Evolutionary conservation across 2,888 invertebrate species (phyloP), one percentile per base, ranked within the genome.

Genomic region (Leptothorax acervorum): DNA sequence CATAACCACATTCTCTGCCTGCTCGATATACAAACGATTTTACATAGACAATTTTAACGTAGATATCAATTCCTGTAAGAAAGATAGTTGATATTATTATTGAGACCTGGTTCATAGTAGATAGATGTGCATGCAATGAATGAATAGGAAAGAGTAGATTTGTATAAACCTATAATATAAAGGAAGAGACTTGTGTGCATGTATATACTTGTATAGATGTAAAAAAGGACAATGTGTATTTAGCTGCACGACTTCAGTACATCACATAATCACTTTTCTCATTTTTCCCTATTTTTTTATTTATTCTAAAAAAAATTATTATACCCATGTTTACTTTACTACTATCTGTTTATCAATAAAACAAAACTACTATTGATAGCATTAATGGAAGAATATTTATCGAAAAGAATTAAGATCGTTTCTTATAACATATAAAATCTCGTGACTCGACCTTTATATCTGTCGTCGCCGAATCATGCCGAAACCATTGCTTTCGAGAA

Each of bases 151-250:
- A 65, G 15, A 63, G 11, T 76, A 65, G n/a, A 79, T 60, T 48
- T 81, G 48, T 71, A 81, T 81, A 70, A 79, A 71, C 18, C 28
- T 71, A 70, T 48, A 35, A 62, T 15, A 48, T 2, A 11, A 71
- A 70, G 2, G 12, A 71, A 18, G 8, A 71, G 8, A 81, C 28
- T 11, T 57, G 31, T 48, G 11, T 68, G 60, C 60, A 81, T 81
- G 79, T 79, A 79, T 48, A 81, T 81, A 81, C 3, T 71, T 71
- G 60, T 81, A 71, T 60, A 71, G 73, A 60, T 60, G 60, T 71
- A 73, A 71, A 71, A 48, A 60, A 81, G 18, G 28, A 51, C 39
- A 60, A 60, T 71, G 71, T 48, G 35, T 60, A 71, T 81, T 81
- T 71, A 81, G 45, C 48, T 71, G 60, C 79, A 81, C 71, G 48